phyloP scores from a whole-genome alignment of 2,797 vertebrate genomes.

The Phataginus tricuspis region DNA sequence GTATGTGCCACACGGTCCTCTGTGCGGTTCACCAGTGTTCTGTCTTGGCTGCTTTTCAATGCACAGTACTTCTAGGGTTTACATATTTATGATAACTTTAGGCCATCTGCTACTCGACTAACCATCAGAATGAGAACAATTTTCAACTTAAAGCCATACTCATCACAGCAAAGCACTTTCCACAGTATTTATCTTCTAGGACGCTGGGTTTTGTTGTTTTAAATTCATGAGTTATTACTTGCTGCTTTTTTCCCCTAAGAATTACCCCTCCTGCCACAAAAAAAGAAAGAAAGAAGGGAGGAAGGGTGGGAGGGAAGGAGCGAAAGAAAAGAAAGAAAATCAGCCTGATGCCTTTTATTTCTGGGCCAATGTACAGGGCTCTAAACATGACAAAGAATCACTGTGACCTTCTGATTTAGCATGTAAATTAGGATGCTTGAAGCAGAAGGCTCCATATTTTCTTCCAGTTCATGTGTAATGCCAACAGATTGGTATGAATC shows the following conservation, averaged over 20 bases:
- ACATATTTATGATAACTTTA: conserved; percentile 83
- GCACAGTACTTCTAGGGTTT: conserved; percentile 66
- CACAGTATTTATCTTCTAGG: conserved; percentile 54
- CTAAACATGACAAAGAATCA: conserved; percentile 64
- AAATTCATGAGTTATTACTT: conserved; percentile 44
- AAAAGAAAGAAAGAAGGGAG: neutral
- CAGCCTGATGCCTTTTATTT: conserved; percentile 46
- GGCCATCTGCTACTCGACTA: conserved; percentile 80
- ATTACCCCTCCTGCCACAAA: neutral
- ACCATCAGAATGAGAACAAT: conserved; percentile 73
- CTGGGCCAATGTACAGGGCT: conserved; percentile 10
- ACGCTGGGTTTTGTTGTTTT: conserved; percentile 61
- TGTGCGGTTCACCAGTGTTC: conserved; percentile 11
- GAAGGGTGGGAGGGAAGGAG: no score
- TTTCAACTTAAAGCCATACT: conserved; percentile 68
- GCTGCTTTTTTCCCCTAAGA: neutral
- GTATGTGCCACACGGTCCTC: conserved; percentile 49
- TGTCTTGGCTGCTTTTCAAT: conserved; percentile 73
- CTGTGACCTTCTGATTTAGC: conserved; percentile 66
- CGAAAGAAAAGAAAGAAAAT: neutral
- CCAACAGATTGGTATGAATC: conserved; percentile 72
- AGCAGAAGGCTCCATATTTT: conserved; percentile 71
- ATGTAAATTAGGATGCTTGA: conserved; percentile 67
- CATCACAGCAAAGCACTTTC: conserved; percentile 61
- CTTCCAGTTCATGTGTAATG: conserved; percentile 57